A percentile compares a stretch with the other conserved stretches of the same genome.
Evolutionary conservation across 1,140 invertebrate species (phyloP).

Genomic region (Orchesella cincta): DNA sequence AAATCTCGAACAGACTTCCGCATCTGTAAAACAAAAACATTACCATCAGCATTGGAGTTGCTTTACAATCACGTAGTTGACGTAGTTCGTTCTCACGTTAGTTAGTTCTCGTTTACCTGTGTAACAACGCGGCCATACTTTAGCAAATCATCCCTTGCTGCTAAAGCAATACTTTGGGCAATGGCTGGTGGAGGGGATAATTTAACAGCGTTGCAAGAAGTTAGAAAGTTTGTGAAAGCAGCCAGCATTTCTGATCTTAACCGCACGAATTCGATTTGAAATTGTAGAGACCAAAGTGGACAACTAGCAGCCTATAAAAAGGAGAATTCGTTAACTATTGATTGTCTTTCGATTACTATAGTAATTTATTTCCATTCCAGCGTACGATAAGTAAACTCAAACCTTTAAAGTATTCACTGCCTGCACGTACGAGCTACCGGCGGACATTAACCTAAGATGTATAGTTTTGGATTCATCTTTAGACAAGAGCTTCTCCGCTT

Average conservation of each 20-base stretch:
- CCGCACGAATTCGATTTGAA: constrained; percentile 76
- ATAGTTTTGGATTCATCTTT: constrained; percentile 13
- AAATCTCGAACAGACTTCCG: constrained; percentile 76
- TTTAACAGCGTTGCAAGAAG: constrained; percentile 77
- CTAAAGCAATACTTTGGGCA: constrained; percentile 75
- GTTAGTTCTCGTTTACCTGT: constrained; percentile 59
- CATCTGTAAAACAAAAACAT: constrained; percentile 60
- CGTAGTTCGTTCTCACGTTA: neutral
- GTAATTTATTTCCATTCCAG: neutral
- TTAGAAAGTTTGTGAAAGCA: constrained; percentile 71
- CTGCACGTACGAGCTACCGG: constrained; percentile 60
- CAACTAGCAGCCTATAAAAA: constrained; percentile 69
- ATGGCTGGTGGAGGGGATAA: constrained; percentile 91
- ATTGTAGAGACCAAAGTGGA: constrained; percentile 68
- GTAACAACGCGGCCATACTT: constrained; percentile 79
- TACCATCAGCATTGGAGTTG: constrained; percentile 20
- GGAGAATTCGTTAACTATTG: no score
- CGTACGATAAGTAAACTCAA: neutral
- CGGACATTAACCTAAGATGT: constrained; percentile 37
- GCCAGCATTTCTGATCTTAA: constrained; percentile 76
- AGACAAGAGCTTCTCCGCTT: constrained; percentile 57
- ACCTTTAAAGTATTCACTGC: constrained; percentile 71
- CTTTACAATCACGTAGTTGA: neutral
- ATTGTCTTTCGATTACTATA: no score
- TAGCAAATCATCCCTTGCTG: constrained; percentile 77